A percentile compares a stretch with the other conserved stretches of the same genome.
phyloP scores from a whole-genome alignment of 1,140 invertebrate genomes.

The Heterodera carotae region DNA sequence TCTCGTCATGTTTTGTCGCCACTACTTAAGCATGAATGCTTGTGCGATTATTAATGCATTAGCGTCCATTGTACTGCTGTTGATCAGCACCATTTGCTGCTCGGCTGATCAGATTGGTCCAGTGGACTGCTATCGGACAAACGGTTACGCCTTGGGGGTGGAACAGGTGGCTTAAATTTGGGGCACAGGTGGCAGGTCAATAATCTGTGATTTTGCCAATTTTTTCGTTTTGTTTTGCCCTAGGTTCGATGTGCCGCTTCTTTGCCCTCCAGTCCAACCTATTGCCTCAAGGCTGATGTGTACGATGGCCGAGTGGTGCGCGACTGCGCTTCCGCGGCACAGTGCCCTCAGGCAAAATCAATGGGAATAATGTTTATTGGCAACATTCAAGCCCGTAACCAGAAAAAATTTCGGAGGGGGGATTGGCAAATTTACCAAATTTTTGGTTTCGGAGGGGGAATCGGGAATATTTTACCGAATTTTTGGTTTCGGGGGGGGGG shows the following conservation, averaged over 20 bases:
- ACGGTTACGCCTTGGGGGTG: slow-evolving; percentile 21
- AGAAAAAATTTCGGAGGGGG: no score
- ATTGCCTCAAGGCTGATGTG: slow-evolving; percentile 40
- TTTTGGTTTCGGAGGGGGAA: no score
- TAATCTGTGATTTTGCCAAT: background rate
- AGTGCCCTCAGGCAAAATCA: slow-evolving; percentile 41
- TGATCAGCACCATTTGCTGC: background rate
- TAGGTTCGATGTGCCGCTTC: slow-evolving; percentile 26
- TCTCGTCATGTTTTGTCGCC: no score
- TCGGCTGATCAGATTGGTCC: slow-evolving; percentile 13
- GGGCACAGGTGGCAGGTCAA: background rate
- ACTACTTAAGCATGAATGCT: no score
- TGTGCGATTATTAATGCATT: no score
- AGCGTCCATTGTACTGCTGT: background rate
- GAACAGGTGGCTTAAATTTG: slow-evolving; percentile 9
- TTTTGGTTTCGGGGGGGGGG: no score
- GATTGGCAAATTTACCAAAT: no score
- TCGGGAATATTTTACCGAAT: no score
- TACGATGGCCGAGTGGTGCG: slow-evolving; percentile 39
- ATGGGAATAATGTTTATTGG: no score
- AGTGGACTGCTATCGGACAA: slow-evolving; percentile 20
- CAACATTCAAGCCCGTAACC: no score
- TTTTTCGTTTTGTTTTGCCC: background rate
- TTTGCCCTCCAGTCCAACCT: slow-evolving; percentile 19
- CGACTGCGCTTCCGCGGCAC: slow-evolving; percentile 34